Base-by-base conservation (phyloP, 1,140 invertebrate genomes). In the Diuraphis noxia region DNA sequence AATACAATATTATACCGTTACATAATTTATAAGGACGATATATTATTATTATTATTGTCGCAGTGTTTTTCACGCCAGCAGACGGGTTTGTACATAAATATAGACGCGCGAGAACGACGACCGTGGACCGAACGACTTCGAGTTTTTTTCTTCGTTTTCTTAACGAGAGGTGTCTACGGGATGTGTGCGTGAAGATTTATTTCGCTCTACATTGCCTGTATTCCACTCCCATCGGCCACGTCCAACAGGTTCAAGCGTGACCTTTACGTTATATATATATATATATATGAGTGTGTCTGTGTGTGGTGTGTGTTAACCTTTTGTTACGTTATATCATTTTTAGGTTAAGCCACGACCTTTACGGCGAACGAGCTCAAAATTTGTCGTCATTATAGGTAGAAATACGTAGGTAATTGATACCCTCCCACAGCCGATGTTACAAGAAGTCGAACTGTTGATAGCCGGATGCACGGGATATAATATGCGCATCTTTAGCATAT, bases 31-130 rank as follows among this genome's bases (percentile, higher is more conserved):
- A 7, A 25, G 9, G 52, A 25, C 25, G 52, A 56, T 56, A 30
- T n/a, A 56, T 56, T 56, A 52, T 52, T 52, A 63, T 63, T 63
- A 72, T 72, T 72, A 72, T 72, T 72, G 56, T 72, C n/a, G n/a
- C 56, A 17, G 56, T 72, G 56, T 72, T 72, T 63, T 72, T 72
- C 30, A 72, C 56, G 56, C 56, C n/a, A n/a, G 30, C 56, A 72
- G 56, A 72, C 56, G 56, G 56, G 56, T 72, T 72, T 72, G 56
- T 72, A 72, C 13, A n/a, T 63, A 63, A n/a, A 63, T 63, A 63
- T 72, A 72, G 56, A 72, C 56, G 56, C 56, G 30, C 13, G 30
- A n/a, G 56, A 72, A n/a, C 56, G 56, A 72, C 56, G n/a, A 72
- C 56, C 56, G 56, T 72, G 10, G 30, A 72, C 56, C n/a, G 56